These are phyloP conservation scores for Steatornis caripensis DNA, from an alignment of 2,113 vertebrate species.

Conservation along the genomic window DNA sequence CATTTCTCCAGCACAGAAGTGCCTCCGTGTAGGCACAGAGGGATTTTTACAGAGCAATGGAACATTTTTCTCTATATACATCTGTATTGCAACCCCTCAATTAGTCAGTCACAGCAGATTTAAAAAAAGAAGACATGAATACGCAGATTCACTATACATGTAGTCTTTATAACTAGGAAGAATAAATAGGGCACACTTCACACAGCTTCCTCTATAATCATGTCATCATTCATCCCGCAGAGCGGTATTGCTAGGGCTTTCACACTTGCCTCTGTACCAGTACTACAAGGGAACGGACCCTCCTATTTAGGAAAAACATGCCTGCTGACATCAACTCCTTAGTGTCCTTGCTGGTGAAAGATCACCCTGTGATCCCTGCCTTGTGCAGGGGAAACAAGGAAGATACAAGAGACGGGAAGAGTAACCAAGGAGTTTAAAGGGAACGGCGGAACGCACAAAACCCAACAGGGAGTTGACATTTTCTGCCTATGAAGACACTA, in stretches of 20 bases:
- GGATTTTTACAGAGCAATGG: background rate
- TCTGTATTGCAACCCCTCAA: background rate
- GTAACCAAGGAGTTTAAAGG: background rate
- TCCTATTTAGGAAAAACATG: background rate
- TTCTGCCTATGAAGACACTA: background rate
- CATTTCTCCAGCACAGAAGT: background rate
- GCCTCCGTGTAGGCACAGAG: background rate
- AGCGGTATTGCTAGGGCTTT: background rate
- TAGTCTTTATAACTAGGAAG: background rate
- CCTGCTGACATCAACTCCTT: background rate
- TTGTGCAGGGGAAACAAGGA: background rate
- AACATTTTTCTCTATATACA: background rate
- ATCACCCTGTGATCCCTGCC: background rate
- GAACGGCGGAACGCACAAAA: background rate
- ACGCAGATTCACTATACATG: background rate
- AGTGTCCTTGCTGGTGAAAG: background rate
- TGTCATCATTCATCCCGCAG: background rate
- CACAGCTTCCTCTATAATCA: background rate
- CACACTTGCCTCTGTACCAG: background rate
- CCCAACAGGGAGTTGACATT: background rate
- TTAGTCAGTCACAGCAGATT: background rate
- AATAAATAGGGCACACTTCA: background rate
- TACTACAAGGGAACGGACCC: background rate
- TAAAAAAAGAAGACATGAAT: background rate
- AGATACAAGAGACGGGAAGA: background rate